Conservation (phyloP, 2,888 invertebrate genomes). For the Saturnia japonica region DNA sequence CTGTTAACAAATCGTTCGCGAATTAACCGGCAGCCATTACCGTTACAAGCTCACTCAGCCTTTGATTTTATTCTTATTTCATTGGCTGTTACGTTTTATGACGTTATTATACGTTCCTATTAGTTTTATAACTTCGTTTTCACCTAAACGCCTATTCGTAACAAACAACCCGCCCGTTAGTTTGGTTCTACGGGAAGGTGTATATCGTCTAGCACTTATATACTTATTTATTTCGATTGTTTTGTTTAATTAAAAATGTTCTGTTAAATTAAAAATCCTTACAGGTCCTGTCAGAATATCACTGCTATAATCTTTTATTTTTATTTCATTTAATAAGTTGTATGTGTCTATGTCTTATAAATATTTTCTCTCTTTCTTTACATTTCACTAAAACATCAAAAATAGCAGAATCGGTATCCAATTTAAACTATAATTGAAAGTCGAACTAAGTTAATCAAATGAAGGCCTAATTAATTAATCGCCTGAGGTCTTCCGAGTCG, state of each 20-base stretch:
- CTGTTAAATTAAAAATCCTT: too few species aligned
- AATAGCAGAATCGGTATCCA: background rate
- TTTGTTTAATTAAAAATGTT: too few species aligned
- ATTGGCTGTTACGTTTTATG: constrained; percentile 5
- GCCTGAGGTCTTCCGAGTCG: too few species aligned
- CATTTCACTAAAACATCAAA: background rate
- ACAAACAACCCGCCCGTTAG: background rate
- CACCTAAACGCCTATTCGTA: background rate
- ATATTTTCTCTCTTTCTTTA: too few species aligned
- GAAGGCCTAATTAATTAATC: background rate
- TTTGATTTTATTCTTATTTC: constrained; percentile 7
- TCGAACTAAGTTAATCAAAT: background rate
- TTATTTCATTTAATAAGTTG: too few species aligned
- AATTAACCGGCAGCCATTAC: background rate
- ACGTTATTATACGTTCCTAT: constrained; percentile 5
- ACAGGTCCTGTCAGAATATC: too few species aligned
- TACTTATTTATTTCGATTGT: too few species aligned
- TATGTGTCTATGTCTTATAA: too few species aligned
- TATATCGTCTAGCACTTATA: too few species aligned
- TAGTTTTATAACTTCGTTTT: background rate
- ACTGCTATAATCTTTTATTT: too few species aligned
- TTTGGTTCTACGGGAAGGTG: too few species aligned
- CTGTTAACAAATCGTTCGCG: background rate
- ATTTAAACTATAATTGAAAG: background rate
- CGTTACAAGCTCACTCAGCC: background rate